Conservation (phyloP, 2,113 vertebrate genomes). For the Chloropsis cyanopogon region DNA sequence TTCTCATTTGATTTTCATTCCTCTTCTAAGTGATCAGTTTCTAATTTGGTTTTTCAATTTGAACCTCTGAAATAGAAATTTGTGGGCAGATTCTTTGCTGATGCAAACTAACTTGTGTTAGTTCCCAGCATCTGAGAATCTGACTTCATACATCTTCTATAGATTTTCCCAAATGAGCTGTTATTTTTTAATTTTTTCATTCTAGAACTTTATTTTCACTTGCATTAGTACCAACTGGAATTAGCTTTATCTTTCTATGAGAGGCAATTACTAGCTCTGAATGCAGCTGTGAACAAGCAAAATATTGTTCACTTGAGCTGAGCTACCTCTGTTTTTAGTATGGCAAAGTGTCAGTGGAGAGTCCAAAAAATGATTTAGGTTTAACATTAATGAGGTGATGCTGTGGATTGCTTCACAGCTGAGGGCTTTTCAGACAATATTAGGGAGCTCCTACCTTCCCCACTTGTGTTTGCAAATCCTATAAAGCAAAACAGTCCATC, state of each 20-base stretch:
- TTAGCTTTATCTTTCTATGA: neutral
- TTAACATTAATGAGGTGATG: neutral
- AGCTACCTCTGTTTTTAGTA: neutral
- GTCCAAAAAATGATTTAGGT: neutral
- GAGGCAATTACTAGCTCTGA: neutral
- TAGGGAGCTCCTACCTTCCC: neutral
- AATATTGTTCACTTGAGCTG: neutral
- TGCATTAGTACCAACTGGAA: neutral
- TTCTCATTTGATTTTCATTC: neutral
- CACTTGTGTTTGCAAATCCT: neutral
- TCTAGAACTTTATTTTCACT: neutral
- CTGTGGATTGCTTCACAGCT: neutral
- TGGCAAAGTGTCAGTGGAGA: neutral
- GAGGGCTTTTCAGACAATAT: neutral
- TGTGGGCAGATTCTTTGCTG: neutral
- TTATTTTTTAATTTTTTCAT: neutral
- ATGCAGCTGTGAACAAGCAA: neutral
- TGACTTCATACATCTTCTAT: neutral
- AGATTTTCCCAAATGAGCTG: neutral
- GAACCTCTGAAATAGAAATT: neutral
- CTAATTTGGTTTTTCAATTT: neutral
- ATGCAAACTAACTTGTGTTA: neutral
- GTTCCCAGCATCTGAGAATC: neutral
- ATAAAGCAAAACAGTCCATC: neutral
- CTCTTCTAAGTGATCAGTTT: neutral